These are phyloP conservation scores for Fregetta grallaria DNA, from an alignment of 2,113 vertebrate species.

Conservation along the genomic window DNA sequence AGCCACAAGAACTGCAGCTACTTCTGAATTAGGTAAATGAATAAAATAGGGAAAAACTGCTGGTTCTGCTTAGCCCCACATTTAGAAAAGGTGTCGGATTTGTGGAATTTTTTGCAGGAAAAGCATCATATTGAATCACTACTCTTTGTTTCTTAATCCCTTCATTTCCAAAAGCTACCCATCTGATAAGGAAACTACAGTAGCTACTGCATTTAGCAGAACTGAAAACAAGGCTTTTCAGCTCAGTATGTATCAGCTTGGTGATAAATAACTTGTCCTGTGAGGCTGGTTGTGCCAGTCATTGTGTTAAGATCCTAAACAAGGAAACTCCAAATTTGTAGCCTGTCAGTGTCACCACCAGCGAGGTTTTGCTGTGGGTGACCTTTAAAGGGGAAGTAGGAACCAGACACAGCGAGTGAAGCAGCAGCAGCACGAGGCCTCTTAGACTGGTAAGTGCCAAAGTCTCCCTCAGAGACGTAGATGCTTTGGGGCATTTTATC, in stretches of 20 bases:
- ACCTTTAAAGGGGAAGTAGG: conserved; percentile 23
- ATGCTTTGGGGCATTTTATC: not conserved
- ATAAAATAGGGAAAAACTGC: not conserved
- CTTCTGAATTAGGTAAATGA: not conserved
- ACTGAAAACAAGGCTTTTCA: not conserved
- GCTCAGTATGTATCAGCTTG: not conserved
- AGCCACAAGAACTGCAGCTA: not conserved
- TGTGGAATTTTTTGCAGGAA: not conserved
- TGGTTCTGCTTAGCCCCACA: not conserved
- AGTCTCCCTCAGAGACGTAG: not conserved
- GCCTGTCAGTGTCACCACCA: not conserved
- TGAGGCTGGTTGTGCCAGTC: not conserved
- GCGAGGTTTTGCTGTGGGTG: not conserved
- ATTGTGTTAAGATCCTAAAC: not conserved
- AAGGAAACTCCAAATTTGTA: not conserved
- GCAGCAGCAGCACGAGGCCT: not conserved
- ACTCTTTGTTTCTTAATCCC: not conserved
- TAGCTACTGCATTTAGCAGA: not conserved
- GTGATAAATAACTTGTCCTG: not conserved
- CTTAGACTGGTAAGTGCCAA: not conserved
- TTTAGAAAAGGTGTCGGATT: not conserved
- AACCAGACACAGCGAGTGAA: not conserved
- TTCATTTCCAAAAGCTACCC: not conserved
- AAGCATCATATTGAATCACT: not conserved
- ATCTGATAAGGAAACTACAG: not conserved